Conservation (phyloP, 1,140 invertebrate species). For the Parapsyche elsis region DNA sequence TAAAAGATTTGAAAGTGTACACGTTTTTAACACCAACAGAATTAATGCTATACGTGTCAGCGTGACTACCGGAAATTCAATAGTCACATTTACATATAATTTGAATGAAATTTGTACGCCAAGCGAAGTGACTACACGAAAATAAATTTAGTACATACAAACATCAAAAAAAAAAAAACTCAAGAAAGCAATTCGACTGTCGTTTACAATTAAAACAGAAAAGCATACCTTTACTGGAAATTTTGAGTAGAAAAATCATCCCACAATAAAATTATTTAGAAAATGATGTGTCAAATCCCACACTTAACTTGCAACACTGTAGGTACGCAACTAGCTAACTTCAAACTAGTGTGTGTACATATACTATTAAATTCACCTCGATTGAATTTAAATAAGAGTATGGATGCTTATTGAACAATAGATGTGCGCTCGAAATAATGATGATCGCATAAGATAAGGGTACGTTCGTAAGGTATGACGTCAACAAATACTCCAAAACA, state of each 20-base stretch:
- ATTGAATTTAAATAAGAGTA: not conserved
- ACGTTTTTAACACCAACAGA: not conserved
- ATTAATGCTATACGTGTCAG: conserved; percentile 18
- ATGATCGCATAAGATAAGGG: not conserved
- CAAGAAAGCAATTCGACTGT: too few species aligned
- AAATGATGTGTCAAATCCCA: too few species aligned
- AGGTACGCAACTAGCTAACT: not conserved
- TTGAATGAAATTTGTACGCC: conserved; percentile 28
- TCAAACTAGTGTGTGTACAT: not conserved
- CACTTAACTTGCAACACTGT: not conserved
- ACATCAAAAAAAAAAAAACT: too few species aligned
- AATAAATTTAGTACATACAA: too few species aligned
- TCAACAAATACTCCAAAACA: too few species aligned
- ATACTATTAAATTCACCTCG: not conserved
- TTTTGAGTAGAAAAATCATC: too few species aligned
- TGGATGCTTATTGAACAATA: not conserved
- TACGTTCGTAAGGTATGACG: not conserved
- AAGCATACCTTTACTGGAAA: too few species aligned
- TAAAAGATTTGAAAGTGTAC: not conserved
- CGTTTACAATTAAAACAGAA: too few species aligned
- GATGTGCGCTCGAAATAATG: not conserved
- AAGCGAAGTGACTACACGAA: too few species aligned
- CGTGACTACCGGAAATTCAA: conserved; percentile 21
- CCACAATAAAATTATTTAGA: too few species aligned
- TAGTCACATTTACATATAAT: conserved; percentile 35